Conservation (phyloP, 2,888 invertebrate species). For the Drosophila demipolita region DNA sequence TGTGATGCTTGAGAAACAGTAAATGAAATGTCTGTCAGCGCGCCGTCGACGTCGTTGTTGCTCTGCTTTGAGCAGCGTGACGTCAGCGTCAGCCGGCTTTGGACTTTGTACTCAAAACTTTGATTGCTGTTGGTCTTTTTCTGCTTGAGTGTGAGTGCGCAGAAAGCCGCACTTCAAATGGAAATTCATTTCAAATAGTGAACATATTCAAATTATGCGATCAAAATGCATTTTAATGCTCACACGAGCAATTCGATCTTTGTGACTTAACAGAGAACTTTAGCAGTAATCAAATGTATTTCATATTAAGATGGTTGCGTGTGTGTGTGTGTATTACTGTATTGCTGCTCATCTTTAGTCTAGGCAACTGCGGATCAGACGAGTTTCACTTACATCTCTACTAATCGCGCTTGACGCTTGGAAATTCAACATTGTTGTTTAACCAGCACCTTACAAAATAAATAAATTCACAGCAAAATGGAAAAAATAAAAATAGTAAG, state of each 20-base stretch:
- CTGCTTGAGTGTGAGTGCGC: not conserved
- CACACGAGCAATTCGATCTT: constrained; percentile 34
- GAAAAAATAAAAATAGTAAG: constrained; percentile 42
- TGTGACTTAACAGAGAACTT: not conserved
- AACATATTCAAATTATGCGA: constrained; percentile 23
- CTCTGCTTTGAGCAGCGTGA: constrained; percentile 42
- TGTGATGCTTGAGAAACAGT: constrained; percentile 48
- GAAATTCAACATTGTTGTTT: constrained; percentile 29
- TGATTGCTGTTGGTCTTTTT: constrained; percentile 33
- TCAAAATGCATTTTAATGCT: constrained; percentile 31
- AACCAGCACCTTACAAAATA: constrained; percentile 35
- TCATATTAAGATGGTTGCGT: constrained; percentile 1
- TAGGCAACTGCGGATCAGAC: constrained; percentile 6
- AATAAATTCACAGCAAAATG: not conserved
- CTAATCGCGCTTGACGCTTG: constrained; percentile 56
- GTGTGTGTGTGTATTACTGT: constrained; percentile 14
- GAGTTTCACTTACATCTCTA: constrained; percentile 6
- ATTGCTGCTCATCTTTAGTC: constrained; percentile 12
- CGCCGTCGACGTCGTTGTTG: constrained; percentile 2
- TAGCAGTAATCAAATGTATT: not conserved
- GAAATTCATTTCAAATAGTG: constrained; percentile 31
- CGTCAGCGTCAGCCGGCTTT: constrained; percentile 49
- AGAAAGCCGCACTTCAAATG: constrained; percentile 28
- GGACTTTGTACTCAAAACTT: constrained; percentile 51
- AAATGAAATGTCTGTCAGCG: constrained; percentile 20